phyloP scores from a whole-genome alignment of 2,797 vertebrate genomes.

The Vultur gryphus region DNA sequence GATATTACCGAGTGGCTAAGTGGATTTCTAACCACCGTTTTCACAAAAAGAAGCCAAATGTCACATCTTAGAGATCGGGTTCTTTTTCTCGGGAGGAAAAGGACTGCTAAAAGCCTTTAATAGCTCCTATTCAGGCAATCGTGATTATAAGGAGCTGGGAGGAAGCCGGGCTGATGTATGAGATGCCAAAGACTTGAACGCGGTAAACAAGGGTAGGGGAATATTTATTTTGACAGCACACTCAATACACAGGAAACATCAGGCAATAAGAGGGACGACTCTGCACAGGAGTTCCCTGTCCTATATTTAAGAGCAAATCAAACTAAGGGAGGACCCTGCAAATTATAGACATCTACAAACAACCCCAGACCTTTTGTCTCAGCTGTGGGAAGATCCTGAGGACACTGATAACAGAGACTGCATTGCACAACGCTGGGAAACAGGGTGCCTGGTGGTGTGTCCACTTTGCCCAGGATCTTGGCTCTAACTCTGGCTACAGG shows the following conservation, averaged over 20 bases:
- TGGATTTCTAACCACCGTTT: neutral
- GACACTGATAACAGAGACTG: neutral
- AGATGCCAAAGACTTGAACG: neutral
- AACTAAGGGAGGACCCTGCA: constrained; percentile 59
- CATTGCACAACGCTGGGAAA: neutral
- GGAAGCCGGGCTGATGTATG: neutral
- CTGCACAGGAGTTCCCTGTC: constrained; percentile 1
- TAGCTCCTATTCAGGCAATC: neutral
- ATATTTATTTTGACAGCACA: constrained; percentile 19
- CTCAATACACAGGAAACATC: constrained; percentile 44
- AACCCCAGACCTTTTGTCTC: constrained; percentile 58
- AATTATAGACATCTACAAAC: constrained; percentile 60
- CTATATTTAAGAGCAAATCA: constrained; percentile 67
- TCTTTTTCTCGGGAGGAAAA: neutral
- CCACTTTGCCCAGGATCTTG: neutral
- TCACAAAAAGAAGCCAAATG: neutral
- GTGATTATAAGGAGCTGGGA: neutral
- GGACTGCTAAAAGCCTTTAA: neutral
- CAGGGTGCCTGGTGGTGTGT: neutral
- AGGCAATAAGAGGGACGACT: constrained; percentile 17
- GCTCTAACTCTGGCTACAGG: neutral
- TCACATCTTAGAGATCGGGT: neutral
- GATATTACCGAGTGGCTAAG: neutral
- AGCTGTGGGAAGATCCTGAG: constrained; percentile 42
- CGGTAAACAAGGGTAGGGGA: constrained; percentile 49